Conservation (phyloP, 37 sponge, comb jelly and placozoan genomes). For the Chondrosia reniformis region DNA sequence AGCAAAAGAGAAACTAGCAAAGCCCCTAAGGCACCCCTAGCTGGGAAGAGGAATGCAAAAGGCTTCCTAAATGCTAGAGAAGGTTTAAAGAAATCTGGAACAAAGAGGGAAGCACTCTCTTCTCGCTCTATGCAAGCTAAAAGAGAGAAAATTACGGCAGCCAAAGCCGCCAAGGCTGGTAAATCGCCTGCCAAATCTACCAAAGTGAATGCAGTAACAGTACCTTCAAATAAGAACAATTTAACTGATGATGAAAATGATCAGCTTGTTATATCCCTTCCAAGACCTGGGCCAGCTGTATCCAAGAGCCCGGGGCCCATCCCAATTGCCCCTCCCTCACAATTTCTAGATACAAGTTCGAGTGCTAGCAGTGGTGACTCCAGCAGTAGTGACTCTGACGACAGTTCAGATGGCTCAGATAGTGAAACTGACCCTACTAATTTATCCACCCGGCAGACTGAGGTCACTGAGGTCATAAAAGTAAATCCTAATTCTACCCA, state of each 20-base stretch:
- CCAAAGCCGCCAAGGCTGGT: neutral
- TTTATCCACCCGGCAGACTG: neutral
- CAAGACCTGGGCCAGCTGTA: neutral
- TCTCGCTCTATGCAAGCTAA: neutral
- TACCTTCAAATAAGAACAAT: neutral
- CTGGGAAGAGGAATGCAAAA: neutral
- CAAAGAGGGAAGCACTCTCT: neutral
- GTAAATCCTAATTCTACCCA: neutral
- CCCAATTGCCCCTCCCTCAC: conserved; percentile 10
- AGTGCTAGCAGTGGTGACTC: neutral
- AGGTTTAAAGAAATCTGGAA: neutral
- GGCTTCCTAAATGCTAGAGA: neutral
- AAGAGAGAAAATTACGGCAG: neutral
- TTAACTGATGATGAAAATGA: neutral
- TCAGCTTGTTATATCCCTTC: conserved; percentile 21
- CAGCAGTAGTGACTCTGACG: conserved; percentile 14
- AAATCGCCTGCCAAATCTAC: neutral
- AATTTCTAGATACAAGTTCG: conserved; percentile 15
- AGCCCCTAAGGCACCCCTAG: neutral
- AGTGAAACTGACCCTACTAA: neutral
- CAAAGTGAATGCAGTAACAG: neutral
- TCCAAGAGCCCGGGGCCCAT: conserved; percentile 8
- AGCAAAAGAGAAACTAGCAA: neutral
- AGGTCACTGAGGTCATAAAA: neutral
- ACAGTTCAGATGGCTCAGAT: conserved; percentile 14